Conservation (phyloP, 2,888 invertebrate genomes). For the Lepidocyrtinus sp. region DNA sequence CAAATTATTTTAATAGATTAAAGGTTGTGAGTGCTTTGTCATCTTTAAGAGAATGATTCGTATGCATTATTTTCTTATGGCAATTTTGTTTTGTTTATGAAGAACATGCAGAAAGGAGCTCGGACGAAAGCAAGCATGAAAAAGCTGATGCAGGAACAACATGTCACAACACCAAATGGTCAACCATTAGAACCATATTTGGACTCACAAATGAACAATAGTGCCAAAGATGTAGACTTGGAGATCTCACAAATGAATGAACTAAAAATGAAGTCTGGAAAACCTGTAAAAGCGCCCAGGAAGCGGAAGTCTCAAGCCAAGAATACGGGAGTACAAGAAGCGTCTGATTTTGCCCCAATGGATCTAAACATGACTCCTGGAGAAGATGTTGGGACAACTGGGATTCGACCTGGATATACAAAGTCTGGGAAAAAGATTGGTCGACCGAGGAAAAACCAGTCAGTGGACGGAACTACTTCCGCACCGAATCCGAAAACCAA, state of each 20-base stretch:
- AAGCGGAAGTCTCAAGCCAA: conserved; percentile 39
- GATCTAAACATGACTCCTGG: background rate
- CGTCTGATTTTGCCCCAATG: background rate
- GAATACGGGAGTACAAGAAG: too few relatives aligned
- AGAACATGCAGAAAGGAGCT: conserved; percentile 69
- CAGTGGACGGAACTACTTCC: background rate
- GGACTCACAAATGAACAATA: background rate
- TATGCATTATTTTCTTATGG: too few relatives aligned
- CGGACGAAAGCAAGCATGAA: conserved; percentile 69
- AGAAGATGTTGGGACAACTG: too few relatives aligned
- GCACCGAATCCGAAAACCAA: background rate
- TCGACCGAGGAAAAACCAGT: conserved; percentile 37
- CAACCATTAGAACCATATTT: conserved; percentile 21
- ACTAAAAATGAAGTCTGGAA: background rate
- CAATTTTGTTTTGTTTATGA: conserved; percentile 30
- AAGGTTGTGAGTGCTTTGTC: too few relatives aligned
- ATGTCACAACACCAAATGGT: conserved; percentile 43
- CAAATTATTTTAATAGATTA: too few relatives aligned
- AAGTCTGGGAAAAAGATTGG: conserved; percentile 58
- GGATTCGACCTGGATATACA: conserved; percentile 43
- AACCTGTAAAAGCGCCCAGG: conserved; percentile 14
- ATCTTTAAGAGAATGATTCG: too few relatives aligned
- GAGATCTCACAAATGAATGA: background rate
- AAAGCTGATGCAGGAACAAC: conserved; percentile 66
- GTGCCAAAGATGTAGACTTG: conserved; percentile 26